Conservation (phyloP, 2,113 vertebrate genomes). For the Rhinolophus sinicus region DNA sequence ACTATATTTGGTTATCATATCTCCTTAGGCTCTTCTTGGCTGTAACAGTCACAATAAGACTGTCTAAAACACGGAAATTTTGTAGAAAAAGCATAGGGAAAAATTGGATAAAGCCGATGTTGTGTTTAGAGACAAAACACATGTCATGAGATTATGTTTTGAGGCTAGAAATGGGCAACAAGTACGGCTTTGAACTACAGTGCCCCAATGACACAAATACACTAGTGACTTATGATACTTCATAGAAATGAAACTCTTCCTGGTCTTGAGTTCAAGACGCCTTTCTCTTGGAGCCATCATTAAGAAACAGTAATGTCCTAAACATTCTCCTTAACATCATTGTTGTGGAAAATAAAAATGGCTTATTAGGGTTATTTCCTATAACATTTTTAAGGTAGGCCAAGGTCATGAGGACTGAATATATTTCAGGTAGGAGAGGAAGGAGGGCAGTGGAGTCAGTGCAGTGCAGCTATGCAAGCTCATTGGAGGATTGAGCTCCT, state of each 20-base stretch:
- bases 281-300: neutral
- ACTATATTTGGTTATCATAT: neutral
- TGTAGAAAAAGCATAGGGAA: neutral
- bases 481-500: neutral
- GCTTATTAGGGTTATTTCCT: neutral
- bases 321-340: neutral
- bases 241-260: neutral
- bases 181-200: neutral
- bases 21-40: neutral
- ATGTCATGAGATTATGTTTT: neutral
- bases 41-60: neutral
- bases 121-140: neutral
- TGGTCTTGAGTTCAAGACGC: neutral
- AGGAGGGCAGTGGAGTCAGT: neutral
- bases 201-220: neutral
- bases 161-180: neutral
- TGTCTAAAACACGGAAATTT: neutral
- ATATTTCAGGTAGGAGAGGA: neutral
- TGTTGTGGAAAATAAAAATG: neutral
- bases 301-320: neutral
- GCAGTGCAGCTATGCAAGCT: neutral
- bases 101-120: neutral
- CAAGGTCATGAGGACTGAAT: neutral
- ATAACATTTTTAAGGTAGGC: neutral
- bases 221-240: neutral